Conservation (phyloP, 2,888 invertebrate species). For the Drosophila mimetica region DNA sequence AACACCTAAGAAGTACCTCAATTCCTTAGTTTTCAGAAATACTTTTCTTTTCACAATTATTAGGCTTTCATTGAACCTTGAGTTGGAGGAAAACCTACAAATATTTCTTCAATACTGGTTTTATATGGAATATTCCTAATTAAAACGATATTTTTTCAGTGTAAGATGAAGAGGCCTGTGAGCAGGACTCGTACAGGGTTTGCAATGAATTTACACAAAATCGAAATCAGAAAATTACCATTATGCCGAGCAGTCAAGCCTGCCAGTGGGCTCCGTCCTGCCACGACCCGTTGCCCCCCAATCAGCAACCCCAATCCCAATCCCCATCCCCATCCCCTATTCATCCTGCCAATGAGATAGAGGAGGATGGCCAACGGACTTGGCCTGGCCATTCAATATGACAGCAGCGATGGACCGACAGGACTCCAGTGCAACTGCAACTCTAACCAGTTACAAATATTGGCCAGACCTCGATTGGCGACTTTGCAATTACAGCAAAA, state of each 20-base stretch:
- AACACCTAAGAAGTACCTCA: no score
- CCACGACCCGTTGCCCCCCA: neutral
- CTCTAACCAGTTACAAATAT: constrained; percentile 75
- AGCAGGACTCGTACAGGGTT: constrained; percentile 40
- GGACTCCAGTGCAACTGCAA: constrained; percentile 57
- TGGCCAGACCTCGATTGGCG: constrained; percentile 65
- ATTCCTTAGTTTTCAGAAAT: no score
- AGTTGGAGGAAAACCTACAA: no score
- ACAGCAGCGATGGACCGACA: constrained; percentile 60
- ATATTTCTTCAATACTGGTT: no score
- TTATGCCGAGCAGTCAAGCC: constrained; percentile 62
- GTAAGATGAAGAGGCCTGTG: constrained; percentile 14
- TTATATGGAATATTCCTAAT: no score
- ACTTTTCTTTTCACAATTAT: no score
- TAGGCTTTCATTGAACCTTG: no score
- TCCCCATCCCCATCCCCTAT: constrained; percentile 3
- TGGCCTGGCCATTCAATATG: constrained; percentile 54
- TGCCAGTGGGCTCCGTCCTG: constrained; percentile 24
- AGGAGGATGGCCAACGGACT: constrained; percentile 29
- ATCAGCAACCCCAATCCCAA: neutral
- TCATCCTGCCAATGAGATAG: constrained; percentile 10
- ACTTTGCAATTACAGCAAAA: constrained; percentile 77
- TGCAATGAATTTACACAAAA: constrained; percentile 78
- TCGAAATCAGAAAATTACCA: constrained; percentile 78
- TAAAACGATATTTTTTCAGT: neutral